phyloP scores from a whole-genome alignment of 2,113 vertebrate species.

The Corythornis madagascariensis region DNA sequence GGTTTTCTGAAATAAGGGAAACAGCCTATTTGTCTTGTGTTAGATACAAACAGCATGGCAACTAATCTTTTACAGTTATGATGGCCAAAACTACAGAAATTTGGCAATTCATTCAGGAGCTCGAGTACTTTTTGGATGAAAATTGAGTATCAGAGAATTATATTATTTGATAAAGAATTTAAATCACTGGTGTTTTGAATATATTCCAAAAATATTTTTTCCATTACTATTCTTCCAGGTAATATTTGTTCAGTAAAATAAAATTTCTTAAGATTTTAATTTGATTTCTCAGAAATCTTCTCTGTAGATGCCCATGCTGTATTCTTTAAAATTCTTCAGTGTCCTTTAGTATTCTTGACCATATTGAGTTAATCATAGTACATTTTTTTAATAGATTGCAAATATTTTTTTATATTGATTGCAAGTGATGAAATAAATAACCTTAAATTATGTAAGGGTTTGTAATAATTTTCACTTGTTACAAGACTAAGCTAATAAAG shows the following conservation, averaged over 20 bases:
- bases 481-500: constrained; percentile 53
- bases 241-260: neutral
- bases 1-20: constrained; percentile 28
- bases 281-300: constrained; percentile 63
- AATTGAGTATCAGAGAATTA: constrained; percentile 45
- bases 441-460: constrained; percentile 58
- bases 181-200: constrained; percentile 60
- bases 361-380: neutral
- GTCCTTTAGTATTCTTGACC: constrained; percentile 59
- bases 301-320: constrained; percentile 37
- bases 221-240: constrained; percentile 40
- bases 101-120: constrained; percentile 35
- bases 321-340: constrained; percentile 64
- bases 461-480: constrained; percentile 54
- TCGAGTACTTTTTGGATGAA: constrained; percentile 41
- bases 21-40: constrained; percentile 37
- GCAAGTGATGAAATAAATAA: constrained; percentile 70
- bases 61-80: constrained; percentile 24
- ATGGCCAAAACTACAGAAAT: constrained; percentile 45
- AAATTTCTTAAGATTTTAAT: constrained; percentile 38
- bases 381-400: too few relatives aligned
- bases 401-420: neutral
- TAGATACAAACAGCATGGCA: constrained; percentile 15
- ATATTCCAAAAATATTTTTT: constrained; percentile 65
- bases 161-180: constrained; percentile 46